These are phyloP conservation scores for Palythoa heliodiscus DNA, from an alignment of 92 coral and sea anemone species.

Conservation along the genomic window DNA sequence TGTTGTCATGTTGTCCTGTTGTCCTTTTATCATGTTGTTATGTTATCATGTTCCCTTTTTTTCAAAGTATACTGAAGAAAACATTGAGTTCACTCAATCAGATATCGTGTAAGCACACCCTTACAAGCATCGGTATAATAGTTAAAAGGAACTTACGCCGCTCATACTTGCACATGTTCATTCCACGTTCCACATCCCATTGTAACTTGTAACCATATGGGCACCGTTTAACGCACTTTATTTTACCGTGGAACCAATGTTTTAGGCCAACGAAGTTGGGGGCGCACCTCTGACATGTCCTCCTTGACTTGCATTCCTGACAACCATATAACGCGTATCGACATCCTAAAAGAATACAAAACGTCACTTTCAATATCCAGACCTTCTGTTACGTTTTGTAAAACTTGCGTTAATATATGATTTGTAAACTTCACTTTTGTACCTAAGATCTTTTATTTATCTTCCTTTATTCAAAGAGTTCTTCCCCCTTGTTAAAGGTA, in stretches of 20 bases:
- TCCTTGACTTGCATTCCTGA: constrained; percentile 5
- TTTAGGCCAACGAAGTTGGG: background rate
- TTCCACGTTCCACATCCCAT: background rate
- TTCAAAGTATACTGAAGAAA: no score
- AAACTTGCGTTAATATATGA: no score
- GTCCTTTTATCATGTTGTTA: no score
- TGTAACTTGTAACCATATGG: constrained; percentile 13
- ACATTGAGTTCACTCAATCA: no score
- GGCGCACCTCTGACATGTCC: constrained; percentile 17
- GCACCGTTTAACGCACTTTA: constrained; percentile 14
- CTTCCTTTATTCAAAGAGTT: no score
- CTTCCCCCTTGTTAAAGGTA: no score
- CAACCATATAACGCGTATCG: constrained; percentile 14
- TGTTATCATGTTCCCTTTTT: background rate
- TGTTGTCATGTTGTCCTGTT: no score
- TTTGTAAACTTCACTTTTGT: no score
- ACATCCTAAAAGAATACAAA: background rate
- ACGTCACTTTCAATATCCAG: background rate
- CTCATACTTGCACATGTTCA: constrained; percentile 8
- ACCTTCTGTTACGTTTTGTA: no score
- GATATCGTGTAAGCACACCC: no score
- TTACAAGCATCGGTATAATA: background rate
- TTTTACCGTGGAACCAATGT: background rate
- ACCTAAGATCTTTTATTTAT: no score
- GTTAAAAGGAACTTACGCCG: background rate